Evolutionary conservation across 2,888 invertebrate genomes (phyloP).

Genomic region (Scaptomyza tumidula): DNA sequence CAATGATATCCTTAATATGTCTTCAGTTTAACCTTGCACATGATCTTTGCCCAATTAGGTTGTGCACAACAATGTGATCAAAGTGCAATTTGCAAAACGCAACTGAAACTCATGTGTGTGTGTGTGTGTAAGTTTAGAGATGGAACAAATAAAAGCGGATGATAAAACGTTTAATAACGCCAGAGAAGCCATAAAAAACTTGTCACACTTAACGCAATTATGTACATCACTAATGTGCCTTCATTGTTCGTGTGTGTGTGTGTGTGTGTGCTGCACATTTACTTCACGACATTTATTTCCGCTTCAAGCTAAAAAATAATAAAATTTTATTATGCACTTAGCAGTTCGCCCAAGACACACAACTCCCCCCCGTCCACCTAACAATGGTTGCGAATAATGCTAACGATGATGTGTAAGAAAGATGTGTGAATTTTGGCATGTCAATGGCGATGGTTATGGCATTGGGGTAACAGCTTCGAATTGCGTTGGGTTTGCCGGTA

Average conservation of each 20-base stretch:
- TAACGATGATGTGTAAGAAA: constrained; percentile 29
- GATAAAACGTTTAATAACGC: not conserved
- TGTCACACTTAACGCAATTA: not conserved
- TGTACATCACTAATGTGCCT: constrained; percentile 12
- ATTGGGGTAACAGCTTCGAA: not conserved
- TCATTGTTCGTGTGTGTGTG: not conserved
- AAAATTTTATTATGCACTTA: constrained; percentile 77
- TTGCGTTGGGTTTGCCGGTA: not conserved
- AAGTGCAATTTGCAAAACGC: constrained; percentile 66
- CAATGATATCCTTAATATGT: constrained; percentile 1
- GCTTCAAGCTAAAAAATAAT: constrained; percentile 64
- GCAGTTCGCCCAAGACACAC: constrained; percentile 38
- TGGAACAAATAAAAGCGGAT: not conserved
- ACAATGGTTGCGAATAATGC: constrained; percentile 33
- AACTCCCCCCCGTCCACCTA: not conserved
- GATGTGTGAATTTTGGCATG: not conserved
- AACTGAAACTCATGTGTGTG: constrained; percentile 11
- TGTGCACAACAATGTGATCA: constrained; percentile 71
- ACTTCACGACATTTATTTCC: constrained; percentile 63
- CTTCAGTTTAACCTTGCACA: too few species aligned
- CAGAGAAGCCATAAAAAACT: not conserved
- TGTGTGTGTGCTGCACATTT: constrained; percentile 35
- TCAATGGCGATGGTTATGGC: not conserved
- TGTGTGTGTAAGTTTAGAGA: not conserved
- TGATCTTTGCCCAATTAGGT: too few species aligned